Conservation (phyloP, 2,888 invertebrate species). For the Limnephilus lunatus region DNA sequence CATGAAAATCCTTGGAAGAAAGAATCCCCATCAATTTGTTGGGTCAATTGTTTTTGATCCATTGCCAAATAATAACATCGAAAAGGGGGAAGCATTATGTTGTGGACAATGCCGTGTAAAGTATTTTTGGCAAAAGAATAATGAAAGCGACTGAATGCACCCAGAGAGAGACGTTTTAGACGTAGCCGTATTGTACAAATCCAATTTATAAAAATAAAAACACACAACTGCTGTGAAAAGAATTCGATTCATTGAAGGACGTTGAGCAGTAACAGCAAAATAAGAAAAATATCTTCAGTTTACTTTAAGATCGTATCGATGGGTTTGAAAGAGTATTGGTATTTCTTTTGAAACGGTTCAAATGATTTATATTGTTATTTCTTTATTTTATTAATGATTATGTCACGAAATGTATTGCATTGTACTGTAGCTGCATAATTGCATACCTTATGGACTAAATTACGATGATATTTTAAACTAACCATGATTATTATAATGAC, state of each 20-base stretch:
- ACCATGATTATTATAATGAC: too few relatives aligned
- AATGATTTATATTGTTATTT: background rate
- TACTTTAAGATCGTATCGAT: background rate
- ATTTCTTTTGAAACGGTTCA: background rate
- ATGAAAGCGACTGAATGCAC: background rate
- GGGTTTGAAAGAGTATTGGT: background rate
- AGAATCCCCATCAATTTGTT: background rate
- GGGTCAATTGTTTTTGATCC: background rate
- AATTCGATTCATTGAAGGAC: background rate
- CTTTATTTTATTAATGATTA: too few relatives aligned
- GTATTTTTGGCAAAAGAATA: background rate
- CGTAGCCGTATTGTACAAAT: background rate
- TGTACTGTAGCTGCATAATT: too few relatives aligned
- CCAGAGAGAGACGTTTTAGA: background rate
- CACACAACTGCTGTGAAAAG: background rate
- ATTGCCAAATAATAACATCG: background rate
- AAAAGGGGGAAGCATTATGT: background rate
- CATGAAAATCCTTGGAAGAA: background rate
- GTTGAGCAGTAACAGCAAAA: background rate
- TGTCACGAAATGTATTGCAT: too few relatives aligned
- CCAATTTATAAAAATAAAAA: background rate
- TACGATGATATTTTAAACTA: too few relatives aligned
- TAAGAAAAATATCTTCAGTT: background rate
- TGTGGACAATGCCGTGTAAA: background rate
- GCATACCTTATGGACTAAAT: too few relatives aligned